Base-by-base conservation (phyloP, 2,797 vertebrate genomes). In the Delichon dasypus region DNA sequence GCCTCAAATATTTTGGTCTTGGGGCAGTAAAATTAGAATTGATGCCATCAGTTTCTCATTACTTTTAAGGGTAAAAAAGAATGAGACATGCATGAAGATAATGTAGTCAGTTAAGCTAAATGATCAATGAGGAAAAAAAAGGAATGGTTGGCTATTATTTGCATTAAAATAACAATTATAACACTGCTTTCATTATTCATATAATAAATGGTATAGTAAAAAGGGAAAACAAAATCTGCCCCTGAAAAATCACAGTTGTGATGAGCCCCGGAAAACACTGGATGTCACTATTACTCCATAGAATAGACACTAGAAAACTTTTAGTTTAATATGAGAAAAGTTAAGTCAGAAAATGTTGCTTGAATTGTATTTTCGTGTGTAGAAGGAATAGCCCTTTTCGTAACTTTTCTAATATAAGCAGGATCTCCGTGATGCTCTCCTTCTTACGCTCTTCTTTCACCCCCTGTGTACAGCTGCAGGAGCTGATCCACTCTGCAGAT, bases 391-490 rank as follows among this genome's bases (percentile, higher is more conserved):
- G 9, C 13, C 17, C 7, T 53, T 71, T 20, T 8, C 16, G 25
- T 40, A 73, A 58, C 11, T 91, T 54, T 45, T 60, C 45, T 62
- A 45, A n/a, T 22, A 57, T 12, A 51, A 51, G 22, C 34, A 64
- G 23, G 7, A 38, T 45, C 14, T 88, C 36, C 32, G 0, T 62
- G 61, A 12, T 6, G 13, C 8, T 53, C 16, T 77, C 30, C 38
- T 84, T 58, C 29, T 25, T 78, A 54, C 14, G 13, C 18, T 68
- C 26, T 71, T n/a, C 62, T 81, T 92, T 75, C 1, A 1, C 5
- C 26, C 22, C 8, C 55, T 68, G 15, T 34, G 26, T 80, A 7
- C 65, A 99, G 99, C 94, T 99, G 36, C 98, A 99, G 97, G 98
- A 98, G 68, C 97, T 98, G 94, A 92, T 99, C 93, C 98, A 98